Evolutionary conservation across 2,797 vertebrate species (phyloP), one percentile per base, ranked within the genome.

Genomic region (Cirrhinus mrigala): DNA sequence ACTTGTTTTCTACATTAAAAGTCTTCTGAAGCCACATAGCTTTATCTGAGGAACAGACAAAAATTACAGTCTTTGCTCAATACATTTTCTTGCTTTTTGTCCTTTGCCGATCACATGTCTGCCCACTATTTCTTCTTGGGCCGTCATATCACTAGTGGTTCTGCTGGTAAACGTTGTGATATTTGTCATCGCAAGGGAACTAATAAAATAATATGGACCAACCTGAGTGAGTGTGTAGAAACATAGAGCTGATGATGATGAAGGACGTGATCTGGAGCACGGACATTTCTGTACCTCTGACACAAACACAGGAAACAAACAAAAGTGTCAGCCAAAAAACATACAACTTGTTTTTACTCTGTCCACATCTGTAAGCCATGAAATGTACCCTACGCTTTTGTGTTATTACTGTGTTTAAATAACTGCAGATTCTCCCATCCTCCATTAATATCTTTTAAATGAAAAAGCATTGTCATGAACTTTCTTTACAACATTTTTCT

Each of bases 321-420:
- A 0, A 22, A 22, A 56, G 8, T n/a, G 3, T 58, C 7, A 22
- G 8, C 54, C 54, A n/a, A 58, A n/a, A 58, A 9, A 4, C 2
- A 3, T 27, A 16, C 6, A 16, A 18, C 62, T 66, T 0, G 3
- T 18, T 33, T 33, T 66, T 33, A 33, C 62, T 29, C 58, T 24
- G 58, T 27, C 11, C 12, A 27, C n/a, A 62, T 92, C 4, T 18
- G 91, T 92, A 60, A 24, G 9, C 7, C 12, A 62, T 27, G 10
- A 60, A 6, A 6, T 27, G 24, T 14, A 27, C 12, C 12, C 27
- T 27, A 24, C 5, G n/a, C 58, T 62, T 62, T 2, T 62, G 60
- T 2, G 10, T n/a, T 58, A 58, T 8, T 22, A 58, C 3, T 50
- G 40, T 54, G 16, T 18, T 54, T 54, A 54, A 54, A 6, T 54